phyloP scores from a whole-genome alignment of 1,140 invertebrate species.

The Ganaspis sp. region DNA sequence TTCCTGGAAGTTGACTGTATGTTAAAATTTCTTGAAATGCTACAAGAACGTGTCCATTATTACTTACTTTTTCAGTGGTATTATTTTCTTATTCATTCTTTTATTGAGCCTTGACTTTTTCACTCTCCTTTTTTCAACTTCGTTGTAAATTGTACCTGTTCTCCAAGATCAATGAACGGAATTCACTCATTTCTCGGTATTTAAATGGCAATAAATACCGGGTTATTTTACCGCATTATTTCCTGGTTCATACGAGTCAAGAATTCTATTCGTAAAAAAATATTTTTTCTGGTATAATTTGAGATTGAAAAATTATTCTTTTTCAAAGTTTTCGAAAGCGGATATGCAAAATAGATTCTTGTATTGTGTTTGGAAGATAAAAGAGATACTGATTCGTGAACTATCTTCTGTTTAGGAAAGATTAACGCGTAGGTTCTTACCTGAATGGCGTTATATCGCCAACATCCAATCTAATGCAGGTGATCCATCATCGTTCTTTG shows the following conservation, averaged over 20 bases:
- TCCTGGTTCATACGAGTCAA: neutral
- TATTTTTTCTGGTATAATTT: neutral
- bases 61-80: neutral
- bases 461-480: conserved; percentile 13
- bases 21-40: neutral
- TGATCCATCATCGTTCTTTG: conserved; percentile 8
- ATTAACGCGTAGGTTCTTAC: conserved; percentile 3
- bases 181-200: conserved; percentile 4
- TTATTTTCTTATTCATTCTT: neutral
- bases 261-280: neutral
- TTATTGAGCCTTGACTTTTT: neutral
- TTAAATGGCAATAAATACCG: neutral
- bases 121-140: neutral
- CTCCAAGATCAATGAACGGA: conserved; percentile 4
- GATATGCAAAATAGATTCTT: neutral
- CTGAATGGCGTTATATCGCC: neutral
- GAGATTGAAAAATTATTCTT: neutral
- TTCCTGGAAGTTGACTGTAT: no score
- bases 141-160: neutral
- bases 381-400: conserved; percentile 10
- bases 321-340: neutral
- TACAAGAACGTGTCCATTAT: neutral
- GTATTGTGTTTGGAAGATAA: neutral
- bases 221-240: no score
- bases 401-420: neutral